Base-by-base conservation (phyloP, 1,140 invertebrate species). In the Panagrolaimus sp. region DNA sequence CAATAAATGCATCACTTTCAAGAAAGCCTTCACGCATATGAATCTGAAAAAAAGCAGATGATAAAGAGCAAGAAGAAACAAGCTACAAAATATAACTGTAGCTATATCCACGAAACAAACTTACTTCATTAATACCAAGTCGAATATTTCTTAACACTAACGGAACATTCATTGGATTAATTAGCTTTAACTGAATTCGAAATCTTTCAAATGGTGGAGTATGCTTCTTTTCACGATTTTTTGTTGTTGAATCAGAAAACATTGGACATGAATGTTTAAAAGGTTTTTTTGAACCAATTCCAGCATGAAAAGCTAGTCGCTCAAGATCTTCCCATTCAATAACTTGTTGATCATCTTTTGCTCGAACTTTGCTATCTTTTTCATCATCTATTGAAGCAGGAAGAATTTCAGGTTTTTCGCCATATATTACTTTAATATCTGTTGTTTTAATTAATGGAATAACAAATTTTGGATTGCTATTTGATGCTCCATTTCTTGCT, bases 301-400 rank as follows among this genome's bases (percentile, higher is more conserved):
- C 23, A 16, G 57, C 13, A 14, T 44, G 63, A 42, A 65, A 68
- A 16, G 38, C 57, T 4, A 51, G 13, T 4, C 67, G 9, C n/a
- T 68, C 67, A n/a, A 68, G n/a, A n/a, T 68, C 67, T 9, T 31
- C 23, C 67, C 67, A 68, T n/a, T n/a, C n/a, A 16, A 48, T n/a
- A 14, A 16, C 62, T 11, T 64, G 65, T 2, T 9, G 25, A n/a
- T 62, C 31, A 27, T 44, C 23, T 14, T 65, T 51, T 47, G 65
- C 43, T 5, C 5, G 5, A 31, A 31, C 16, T 57, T 20, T 44
- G 11, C 9, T 67, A n/a, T 51, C 20, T 20, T 68, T 13, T 9
- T 65, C 57, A 23, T 31, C 65, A 64, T 47, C 66, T 25, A 65
- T 20, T 13, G n/a, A n/a, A 8, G 27, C 16, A n/a, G 27, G 23